Conservation (phyloP, 53 echinoderm and acorn worm species). For the Antedon mediterranea region DNA sequence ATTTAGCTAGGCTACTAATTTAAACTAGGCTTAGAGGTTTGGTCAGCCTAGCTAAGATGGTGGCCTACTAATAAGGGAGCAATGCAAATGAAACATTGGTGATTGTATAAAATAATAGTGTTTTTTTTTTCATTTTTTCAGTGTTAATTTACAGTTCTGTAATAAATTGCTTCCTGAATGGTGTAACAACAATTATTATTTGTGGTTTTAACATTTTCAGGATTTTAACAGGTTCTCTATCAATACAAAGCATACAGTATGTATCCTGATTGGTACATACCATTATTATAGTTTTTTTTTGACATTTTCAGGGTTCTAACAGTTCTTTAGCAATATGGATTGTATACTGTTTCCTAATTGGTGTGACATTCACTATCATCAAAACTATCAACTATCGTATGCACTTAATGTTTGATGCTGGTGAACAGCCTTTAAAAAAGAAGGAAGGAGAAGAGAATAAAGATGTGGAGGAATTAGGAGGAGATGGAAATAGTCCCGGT, state of each 20-base stretch:
- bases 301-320: conserved; percentile 30
- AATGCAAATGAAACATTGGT: too few species aligned
- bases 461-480: conserved; percentile 20
- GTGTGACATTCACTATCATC: conserved; percentile 34
- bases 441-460: conserved; percentile 8
- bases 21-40: too few species aligned
- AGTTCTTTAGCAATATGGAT: conserved; percentile 39
- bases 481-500: neutral
- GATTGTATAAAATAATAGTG: too few species aligned
- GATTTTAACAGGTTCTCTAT: conserved; percentile 26
- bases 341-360: conserved; percentile 44
- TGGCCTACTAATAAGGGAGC: too few species aligned
- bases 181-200: too few species aligned
- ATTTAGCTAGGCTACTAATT: too few species aligned
- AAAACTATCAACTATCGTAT: conserved; percentile 65
- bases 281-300: too few species aligned
- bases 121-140: neutral
- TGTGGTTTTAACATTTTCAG: conserved; percentile 10
- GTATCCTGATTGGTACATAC: neutral
- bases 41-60: too few species aligned
- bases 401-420: conserved; percentile 83
- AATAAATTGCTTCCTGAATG: neutral
- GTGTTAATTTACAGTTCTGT: neutral
- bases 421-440: conserved; percentile 36
- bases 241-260: conserved; percentile 41